Conservation (phyloP, 92 coral and sea anemone species). For the Actinernus sp. region DNA sequence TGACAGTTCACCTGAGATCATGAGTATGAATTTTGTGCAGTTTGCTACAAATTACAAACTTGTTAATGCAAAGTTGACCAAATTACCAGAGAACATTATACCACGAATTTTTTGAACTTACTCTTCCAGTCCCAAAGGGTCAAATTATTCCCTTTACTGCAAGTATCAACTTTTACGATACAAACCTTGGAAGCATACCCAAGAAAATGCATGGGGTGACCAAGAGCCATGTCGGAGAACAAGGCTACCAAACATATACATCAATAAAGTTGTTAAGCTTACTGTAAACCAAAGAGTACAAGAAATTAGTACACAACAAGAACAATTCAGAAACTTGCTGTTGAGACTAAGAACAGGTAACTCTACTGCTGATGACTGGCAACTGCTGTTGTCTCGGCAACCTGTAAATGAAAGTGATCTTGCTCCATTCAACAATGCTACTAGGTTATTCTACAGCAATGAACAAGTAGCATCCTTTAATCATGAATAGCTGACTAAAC, state of each 20-base stretch:
- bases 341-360: constrained; percentile 53
- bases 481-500: constrained; percentile 42
- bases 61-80: constrained; percentile 40
- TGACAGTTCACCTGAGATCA: constrained; percentile 43
- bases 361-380: constrained; percentile 50
- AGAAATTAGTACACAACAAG: constrained; percentile 61
- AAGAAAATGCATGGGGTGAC: constrained; percentile 65
- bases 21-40: constrained; percentile 42
- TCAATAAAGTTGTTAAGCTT: constrained; percentile 76
- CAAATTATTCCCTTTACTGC: constrained; percentile 65
- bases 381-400: constrained; percentile 60
- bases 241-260: constrained; percentile 61
- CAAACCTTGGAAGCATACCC: constrained; percentile 85
- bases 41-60: too few species aligned
- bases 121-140: constrained; percentile 75
- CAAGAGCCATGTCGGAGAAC: constrained; percentile 64
- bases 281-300: constrained; percentile 75
- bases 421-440: constrained; percentile 23
- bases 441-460: too few species aligned
- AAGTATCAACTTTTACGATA: constrained; percentile 69
- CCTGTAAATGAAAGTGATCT: constrained; percentile 14
- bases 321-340: constrained; percentile 64
- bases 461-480: constrained; percentile 38
- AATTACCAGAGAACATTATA: constrained; percentile 57
- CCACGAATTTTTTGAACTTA: constrained; percentile 66